Evolutionary conservation across 2,888 invertebrate genomes (phyloP).

Genomic region (Hanleya hanleyi): DNA sequence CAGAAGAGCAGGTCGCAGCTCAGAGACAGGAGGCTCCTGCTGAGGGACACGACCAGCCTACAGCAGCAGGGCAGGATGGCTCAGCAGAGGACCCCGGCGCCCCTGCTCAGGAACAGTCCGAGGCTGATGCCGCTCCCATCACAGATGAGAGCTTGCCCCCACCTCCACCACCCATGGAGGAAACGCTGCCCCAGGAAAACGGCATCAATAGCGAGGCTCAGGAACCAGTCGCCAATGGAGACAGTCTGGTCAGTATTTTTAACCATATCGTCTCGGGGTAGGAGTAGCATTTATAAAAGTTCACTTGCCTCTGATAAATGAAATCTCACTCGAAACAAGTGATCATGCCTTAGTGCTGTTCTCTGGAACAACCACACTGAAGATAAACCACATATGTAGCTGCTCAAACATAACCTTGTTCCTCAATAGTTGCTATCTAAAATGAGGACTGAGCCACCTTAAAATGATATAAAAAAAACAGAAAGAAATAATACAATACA

Average conservation of each 20-base stretch:
- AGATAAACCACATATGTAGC: no score
- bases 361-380: no score
- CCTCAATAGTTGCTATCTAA: no score
- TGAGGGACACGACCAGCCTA: slow-evolving; percentile 9
- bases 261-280: no score
- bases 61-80: neutral
- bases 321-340: no score
- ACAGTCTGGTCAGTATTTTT: neutral
- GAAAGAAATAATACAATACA: no score
- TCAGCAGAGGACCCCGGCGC: neutral
- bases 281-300: no score
- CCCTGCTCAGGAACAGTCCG: neutral
- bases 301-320: no score
- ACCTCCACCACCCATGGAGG: slow-evolving; percentile 8
- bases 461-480: no score
- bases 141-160: neutral
- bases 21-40: slow-evolving; percentile 11
- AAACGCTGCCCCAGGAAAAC: slow-evolving; percentile 5
- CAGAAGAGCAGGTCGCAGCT: neutral
- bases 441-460: no score
- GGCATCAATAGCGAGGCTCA: slow-evolving; percentile 4
- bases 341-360: no score
- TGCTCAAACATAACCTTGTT: no score
- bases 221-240: slow-evolving; percentile 8
- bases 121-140: neutral